Percentiles rank a stretch among this genome's conserved stretches.
phyloP scores from a whole-genome alignment of 2,113 vertebrate genomes.

The Pholis gunnellus region DNA sequence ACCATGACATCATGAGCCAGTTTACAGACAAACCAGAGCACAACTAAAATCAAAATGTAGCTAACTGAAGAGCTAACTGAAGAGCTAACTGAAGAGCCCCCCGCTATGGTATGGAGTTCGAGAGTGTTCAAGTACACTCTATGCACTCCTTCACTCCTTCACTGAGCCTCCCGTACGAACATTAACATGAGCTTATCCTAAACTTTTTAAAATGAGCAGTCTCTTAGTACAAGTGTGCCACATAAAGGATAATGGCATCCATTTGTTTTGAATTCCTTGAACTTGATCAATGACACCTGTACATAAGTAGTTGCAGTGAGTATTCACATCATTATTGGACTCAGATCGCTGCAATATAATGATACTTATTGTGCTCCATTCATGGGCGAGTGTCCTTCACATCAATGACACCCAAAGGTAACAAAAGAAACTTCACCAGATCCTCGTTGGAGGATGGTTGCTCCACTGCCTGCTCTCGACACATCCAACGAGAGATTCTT shows the following conservation, averaged over 20 bases:
- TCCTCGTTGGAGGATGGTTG: background rate
- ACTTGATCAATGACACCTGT: slow-evolving; percentile 4
- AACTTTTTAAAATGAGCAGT: background rate
- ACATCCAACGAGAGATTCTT: background rate
- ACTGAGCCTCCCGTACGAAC: background rate
- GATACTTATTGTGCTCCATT: background rate
- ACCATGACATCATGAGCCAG: background rate
- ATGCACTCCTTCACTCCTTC: slow-evolving; percentile 14
- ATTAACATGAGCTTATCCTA: background rate
- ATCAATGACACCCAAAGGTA: background rate
- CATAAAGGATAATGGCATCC: background rate
- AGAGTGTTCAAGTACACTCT: slow-evolving; percentile 9
- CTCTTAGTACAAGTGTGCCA: background rate
- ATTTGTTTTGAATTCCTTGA: background rate
- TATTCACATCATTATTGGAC: background rate
- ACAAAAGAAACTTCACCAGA: background rate
- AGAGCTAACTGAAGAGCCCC: background rate
- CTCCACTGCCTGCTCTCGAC: background rate
- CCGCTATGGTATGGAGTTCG: background rate
- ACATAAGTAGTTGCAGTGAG: background rate
- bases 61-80: background rate
- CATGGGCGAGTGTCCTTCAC: background rate
- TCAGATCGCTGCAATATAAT: background rate
- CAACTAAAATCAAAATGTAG: background rate
- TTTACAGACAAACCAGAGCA: background rate